These are phyloP conservation scores for Paramormyrops hopkinsi DNA, from an alignment of 2,797 vertebrate genomes.

Conservation along the genomic window DNA sequence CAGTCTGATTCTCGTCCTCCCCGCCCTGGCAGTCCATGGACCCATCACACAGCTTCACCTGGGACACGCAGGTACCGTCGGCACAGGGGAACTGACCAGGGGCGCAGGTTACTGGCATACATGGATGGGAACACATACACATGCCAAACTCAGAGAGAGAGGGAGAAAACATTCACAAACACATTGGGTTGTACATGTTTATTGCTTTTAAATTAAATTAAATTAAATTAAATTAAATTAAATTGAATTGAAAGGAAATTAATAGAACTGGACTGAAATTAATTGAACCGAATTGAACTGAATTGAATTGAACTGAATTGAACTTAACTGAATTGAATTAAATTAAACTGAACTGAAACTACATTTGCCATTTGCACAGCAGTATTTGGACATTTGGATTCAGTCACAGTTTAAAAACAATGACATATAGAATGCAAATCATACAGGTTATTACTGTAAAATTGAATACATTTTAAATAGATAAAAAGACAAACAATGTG, in stretches of 20 bases:
- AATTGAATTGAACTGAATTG: not conserved
- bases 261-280: not conserved
- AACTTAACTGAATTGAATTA: not conserved
- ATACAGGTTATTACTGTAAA: not conserved
- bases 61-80: constrained; percentile 59
- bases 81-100: constrained; percentile 60
- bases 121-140: not conserved
- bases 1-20: constrained; percentile 61
- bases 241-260: not conserved
- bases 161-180: not conserved
- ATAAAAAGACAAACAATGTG: not conserved
- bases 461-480: not conserved
- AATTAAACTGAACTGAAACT: not conserved
- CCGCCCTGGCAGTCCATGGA: constrained; percentile 58
- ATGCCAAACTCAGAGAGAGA: not conserved
- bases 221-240: not conserved
- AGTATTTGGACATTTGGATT: not conserved
- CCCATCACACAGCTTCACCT: constrained; percentile 62
- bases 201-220: not conserved
- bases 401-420: not conserved
- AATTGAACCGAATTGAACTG: not conserved
- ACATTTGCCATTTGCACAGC: not conserved
- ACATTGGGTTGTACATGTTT: not conserved
- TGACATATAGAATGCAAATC: not conserved
- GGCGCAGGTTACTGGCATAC: constrained; percentile 56